Base-by-base conservation (phyloP, 2,888 invertebrate genomes). In the Deroplatys truncata region DNA sequence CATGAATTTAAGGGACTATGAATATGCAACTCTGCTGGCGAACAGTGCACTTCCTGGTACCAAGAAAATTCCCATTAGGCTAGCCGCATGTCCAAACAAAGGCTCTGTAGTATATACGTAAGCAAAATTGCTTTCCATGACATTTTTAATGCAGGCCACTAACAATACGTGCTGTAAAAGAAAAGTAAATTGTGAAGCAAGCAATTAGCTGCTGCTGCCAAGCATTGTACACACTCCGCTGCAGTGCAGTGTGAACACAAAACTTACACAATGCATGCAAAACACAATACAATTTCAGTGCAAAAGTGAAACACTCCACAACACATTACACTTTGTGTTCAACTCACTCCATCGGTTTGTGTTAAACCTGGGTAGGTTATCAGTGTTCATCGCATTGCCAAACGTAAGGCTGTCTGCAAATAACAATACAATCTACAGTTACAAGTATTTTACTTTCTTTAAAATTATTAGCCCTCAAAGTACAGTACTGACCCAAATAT, bases 291-390 rank as follows among this genome's bases (percentile, higher is more conserved):
- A 72, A 20, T 16, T 72, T 72, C 16, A 20, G 56, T 72, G 56
- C 56, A 72, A 72, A 72, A 20, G 56, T 72, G 25, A 72, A 16
- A 72, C 56, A 72, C 56, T 72, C 25, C 7, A 72, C 56, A 72
- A 72, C 56, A 72, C 4, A 72, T 72, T 72, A 72, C 20, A 72
- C 56, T 72, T 20, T 29, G 86, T 28, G 28, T 9, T 82, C 31
- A 89, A 94, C 94, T 94, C 94, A 94, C 94, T 93, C 94, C 93
- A 93, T 91, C 92, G 92, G 92, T 93, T 93, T 89, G 90, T 89
- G 91, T 91, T 91, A 89, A 90, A 90, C 90, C 91, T 91, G 89
- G 91, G 88, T 84, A 89, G 90, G 72, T 85, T 88, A 85, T 90
- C 90, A 90, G 88, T 90, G 82, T 89, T 89, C 90, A 91, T 87